phyloP scores from a whole-genome alignment of 2,113 vertebrate genomes.

The Vombatus ursinus region DNA sequence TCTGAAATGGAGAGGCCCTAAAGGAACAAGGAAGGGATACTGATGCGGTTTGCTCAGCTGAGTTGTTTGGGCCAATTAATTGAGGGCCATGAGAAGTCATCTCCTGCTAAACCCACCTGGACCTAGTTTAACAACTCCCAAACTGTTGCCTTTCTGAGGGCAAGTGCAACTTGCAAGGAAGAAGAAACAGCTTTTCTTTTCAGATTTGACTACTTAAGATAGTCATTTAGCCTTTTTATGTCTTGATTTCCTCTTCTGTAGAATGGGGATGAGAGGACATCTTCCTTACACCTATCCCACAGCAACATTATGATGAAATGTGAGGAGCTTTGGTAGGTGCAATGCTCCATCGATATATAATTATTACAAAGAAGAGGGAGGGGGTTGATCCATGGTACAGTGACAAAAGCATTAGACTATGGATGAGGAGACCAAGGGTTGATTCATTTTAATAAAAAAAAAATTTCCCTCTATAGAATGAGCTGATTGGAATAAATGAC shows the following conservation, averaged over 20 bases:
- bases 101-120: background rate
- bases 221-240: background rate
- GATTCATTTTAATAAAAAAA: background rate
- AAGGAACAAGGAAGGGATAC: background rate
- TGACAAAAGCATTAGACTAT: background rate
- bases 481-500: background rate
- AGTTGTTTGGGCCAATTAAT: too few relatives aligned
- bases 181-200: background rate
- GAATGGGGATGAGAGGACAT: background rate
- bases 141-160: background rate
- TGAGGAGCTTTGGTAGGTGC: conserved; percentile 71
- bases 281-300: background rate
- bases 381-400: background rate
- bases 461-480: background rate
- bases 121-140: background rate
- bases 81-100: background rate
- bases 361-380: background rate
- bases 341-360: background rate
- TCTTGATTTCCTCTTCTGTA: background rate
- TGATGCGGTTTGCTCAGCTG: background rate
- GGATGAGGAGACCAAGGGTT: background rate
- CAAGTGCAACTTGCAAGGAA: background rate
- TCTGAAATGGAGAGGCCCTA: too few relatives aligned
- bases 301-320: conserved; percentile 85
- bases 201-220: background rate